phyloP scores from a whole-genome alignment of 2,888 invertebrate species.

The Adineta ricciae region DNA sequence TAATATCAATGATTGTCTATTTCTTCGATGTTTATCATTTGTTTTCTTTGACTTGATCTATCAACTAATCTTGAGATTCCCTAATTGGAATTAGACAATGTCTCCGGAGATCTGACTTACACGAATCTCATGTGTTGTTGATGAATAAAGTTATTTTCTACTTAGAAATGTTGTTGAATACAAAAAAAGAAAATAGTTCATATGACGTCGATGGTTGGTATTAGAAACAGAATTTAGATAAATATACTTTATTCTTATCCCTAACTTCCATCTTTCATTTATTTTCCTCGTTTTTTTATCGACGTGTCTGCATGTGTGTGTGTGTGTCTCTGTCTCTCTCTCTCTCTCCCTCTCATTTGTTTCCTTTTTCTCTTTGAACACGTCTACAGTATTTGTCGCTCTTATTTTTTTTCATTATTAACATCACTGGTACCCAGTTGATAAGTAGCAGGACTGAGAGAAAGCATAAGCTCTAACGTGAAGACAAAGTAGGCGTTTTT shows the following conservation, averaged over 20 bases:
- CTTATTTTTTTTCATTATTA: background rate
- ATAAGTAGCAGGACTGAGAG: background rate
- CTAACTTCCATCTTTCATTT: background rate
- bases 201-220: background rate
- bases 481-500: slow-evolving; percentile 5
- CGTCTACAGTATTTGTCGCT: background rate
- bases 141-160: background rate
- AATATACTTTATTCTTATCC: background rate
- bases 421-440: background rate
- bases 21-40: background rate
- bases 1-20: background rate
- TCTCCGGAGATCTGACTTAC: background rate
- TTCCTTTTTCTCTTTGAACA: background rate
- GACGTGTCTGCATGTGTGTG: too few relatives aligned
- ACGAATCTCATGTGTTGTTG: background rate
- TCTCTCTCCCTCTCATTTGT: background rate
- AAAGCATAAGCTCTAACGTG: background rate
- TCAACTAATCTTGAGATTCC: background rate
- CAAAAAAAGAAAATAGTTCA: background rate
- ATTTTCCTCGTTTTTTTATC: background rate
- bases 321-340: background rate
- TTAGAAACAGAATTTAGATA: background rate
- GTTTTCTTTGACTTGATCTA: background rate
- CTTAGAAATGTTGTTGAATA: background rate
- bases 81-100: background rate